Conservation (phyloP, 1,140 invertebrate species). For the Pachyrhynchus sulphureomaculatus region DNA sequence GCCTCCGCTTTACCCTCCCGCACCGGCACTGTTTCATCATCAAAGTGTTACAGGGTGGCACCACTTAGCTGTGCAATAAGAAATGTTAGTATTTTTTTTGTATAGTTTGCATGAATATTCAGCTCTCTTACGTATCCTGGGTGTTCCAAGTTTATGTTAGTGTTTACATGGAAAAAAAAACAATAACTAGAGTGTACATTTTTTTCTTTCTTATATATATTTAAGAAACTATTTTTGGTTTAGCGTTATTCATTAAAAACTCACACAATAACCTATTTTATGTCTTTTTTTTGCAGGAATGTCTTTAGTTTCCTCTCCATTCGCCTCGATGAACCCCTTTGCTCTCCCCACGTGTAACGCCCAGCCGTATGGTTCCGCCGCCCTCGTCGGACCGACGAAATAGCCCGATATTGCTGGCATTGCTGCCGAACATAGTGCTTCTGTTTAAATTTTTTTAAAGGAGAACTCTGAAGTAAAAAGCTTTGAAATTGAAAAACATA, state of each 20-base stretch:
- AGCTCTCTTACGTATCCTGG: too few relatives aligned
- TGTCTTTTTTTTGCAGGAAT: slow-evolving; percentile 59
- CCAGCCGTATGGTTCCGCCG: slow-evolving; percentile 78
- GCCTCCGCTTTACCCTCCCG: slow-evolving; percentile 58
- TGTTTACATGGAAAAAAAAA: too few relatives aligned
- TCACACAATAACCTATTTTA: too few relatives aligned
- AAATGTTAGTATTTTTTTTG: slow-evolving; percentile 61
- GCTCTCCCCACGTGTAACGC: slow-evolving; percentile 84
- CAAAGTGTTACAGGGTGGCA: slow-evolving; percentile 61
- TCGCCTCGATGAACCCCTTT: slow-evolving; percentile 86
- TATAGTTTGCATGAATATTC: neutral
- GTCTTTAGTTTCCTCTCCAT: slow-evolving; percentile 78
- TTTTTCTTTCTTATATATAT: neutral
- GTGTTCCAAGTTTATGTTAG: too few relatives aligned
- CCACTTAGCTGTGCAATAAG: slow-evolving; percentile 56
- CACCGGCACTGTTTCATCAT: slow-evolving; percentile 59
- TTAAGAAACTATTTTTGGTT: neutral
- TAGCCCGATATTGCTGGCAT: slow-evolving; percentile 57
- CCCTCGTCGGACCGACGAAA: slow-evolving; percentile 80
- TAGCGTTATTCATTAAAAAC: neutral
- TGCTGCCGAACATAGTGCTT: slow-evolving; percentile 6
- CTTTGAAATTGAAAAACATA: too few relatives aligned
- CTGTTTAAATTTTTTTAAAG: neutral
- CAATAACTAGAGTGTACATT: too few relatives aligned
- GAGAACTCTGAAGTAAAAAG: neutral